Base-by-base conservation (phyloP, 1,140 invertebrate genomes). In the Armadillidium nasatum region DNA sequence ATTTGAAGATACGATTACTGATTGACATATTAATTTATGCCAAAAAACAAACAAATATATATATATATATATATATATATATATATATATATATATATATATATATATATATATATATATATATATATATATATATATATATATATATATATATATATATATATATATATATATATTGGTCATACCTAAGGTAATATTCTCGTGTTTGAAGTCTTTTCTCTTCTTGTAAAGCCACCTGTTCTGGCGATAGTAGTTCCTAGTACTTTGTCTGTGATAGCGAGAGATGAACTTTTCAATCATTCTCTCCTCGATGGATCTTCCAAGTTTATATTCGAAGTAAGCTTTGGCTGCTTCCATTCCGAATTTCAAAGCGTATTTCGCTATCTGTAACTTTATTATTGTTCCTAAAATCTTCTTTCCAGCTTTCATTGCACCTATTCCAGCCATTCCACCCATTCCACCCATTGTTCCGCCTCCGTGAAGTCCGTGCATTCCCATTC, bases 321-420 rank as follows among this genome's bases (percentile, higher is more conserved):
- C 74, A 10, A 76, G 69, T 33, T 50, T 44, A 22, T 71, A 71
- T 7, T 71, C 50, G 69, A 76, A 76, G 44, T 76, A 76, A 19
- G 71, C 71, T 22, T 76, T 76, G 23, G 74, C 74, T n/a, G 74
- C 74, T 21, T 46, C 74, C 13, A 46, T 13, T 7, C 74, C 74
- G 19, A 76, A 76, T 67, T 76, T 76, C 33, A 76, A n/a, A 46
- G 74, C 74, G 54, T 76, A 76, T 22, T 71, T 70, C 21, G 74
- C 74, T 45, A 76, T 76, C 60, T 71, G 74, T 23, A 76, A 46
- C 45, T 76, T 76, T 7, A 76, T 66, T 22, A 66, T 45, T 15
- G 67, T 54, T 22, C 74, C 74, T 10, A 76, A 44, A 15, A 76
- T 71, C 33, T 76, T 76, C 21, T 76, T 76, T 10, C 50, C 74